Percentiles rank a stretch among this genome's conserved stretches.
Evolutionary conservation across 2,797 vertebrate species (phyloP).

Genomic region (Malacoraja senta): DNA sequence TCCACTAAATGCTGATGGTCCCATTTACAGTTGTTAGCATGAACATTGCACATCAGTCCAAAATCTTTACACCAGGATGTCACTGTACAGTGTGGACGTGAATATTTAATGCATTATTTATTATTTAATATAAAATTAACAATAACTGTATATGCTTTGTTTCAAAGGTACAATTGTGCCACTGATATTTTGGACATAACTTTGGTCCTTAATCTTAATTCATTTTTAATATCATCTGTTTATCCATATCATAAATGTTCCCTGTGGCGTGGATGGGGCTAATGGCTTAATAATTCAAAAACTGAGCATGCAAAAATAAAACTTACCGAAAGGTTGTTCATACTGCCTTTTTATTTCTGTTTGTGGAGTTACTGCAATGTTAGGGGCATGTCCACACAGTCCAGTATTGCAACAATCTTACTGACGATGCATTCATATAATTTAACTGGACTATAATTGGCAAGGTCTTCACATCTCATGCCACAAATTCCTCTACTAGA

Average conservation of each 20-base stretch:
- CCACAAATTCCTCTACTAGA: neutral
- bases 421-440: neutral
- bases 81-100: no score
- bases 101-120: neutral
- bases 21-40: no score
- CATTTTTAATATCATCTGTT: neutral
- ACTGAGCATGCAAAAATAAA: neutral
- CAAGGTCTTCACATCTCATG: neutral
- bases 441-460: neutral
- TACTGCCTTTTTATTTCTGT: neutral
- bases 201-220: neutral
- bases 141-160: neutral
- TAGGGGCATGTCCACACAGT: neutral
- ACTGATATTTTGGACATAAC: neutral
- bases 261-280: neutral
- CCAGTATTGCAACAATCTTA: neutral
- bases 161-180: neutral
- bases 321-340: neutral
- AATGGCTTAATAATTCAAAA: neutral
- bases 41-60: no score
- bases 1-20: no score
- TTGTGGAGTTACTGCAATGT: neutral
- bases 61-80: neutral
- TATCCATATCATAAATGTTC: neutral
- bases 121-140: neutral